A percentile compares a stretch with the other conserved stretches of the same genome.
Conservation (phyloP, 2,113 vertebrate species). For the Scomber japonicus region DNA sequence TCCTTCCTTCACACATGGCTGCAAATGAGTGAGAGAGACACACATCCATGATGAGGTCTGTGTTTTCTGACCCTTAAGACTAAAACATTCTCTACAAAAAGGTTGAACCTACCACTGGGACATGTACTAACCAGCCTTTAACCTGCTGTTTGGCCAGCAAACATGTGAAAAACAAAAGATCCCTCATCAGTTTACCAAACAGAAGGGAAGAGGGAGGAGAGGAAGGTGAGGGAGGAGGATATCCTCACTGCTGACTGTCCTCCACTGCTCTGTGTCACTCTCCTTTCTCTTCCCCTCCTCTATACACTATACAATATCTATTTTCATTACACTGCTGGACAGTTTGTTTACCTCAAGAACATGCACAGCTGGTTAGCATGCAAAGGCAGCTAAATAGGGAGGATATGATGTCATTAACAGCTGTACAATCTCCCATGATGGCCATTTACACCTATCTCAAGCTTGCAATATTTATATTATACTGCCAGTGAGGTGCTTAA, state of each 20-base stretch:
- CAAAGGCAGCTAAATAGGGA: too few relatives aligned
- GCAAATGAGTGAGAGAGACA: conserved; percentile 38
- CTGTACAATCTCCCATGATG: too few relatives aligned
- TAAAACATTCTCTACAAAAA: conserved; percentile 14
- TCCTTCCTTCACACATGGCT: conserved; percentile 38
- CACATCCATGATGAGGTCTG: conserved; percentile 7
- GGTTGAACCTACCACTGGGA: not conserved
- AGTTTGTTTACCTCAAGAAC: not conserved
- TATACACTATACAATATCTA: too few relatives aligned
- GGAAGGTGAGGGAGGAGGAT: not conserved
- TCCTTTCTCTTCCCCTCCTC: too few relatives aligned
- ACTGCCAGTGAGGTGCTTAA: too few relatives aligned
- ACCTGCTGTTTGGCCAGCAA: conserved; percentile 10
- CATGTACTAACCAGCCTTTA: conserved; percentile 39
- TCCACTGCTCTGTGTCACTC: too few relatives aligned
- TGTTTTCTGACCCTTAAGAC: conserved; percentile 19
- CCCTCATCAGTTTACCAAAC: conserved; percentile 21
- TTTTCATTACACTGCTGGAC: not conserved
- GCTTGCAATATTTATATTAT: too few relatives aligned
- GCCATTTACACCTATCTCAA: too few relatives aligned
- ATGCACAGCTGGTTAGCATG: not conserved
- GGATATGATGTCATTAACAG: too few relatives aligned
- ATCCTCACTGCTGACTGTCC: not conserved
- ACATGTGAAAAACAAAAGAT: conserved; percentile 25
- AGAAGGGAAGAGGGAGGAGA: conserved; percentile 3